Conservation (phyloP, 2,888 invertebrate species). For the Andrena flavipes region DNA sequence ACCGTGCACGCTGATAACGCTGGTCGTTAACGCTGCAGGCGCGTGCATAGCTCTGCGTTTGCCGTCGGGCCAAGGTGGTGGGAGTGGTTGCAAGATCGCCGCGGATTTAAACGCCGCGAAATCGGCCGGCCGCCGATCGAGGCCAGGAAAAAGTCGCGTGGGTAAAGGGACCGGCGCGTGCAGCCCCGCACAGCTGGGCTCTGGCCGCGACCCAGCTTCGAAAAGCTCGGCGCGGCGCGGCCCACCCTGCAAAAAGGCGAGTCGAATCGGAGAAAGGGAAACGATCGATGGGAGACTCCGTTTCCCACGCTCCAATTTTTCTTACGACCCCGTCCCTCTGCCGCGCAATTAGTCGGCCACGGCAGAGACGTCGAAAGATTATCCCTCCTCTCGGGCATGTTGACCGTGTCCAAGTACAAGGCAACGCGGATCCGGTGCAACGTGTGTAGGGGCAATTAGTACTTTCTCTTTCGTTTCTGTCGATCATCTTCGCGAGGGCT, state of each 20-base stretch:
- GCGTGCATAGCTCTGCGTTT: slow-evolving; percentile 23
- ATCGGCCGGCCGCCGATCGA: slow-evolving; percentile 1
- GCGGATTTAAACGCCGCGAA: slow-evolving; percentile 26
- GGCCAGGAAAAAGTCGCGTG: neutral
- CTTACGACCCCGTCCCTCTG: neutral
- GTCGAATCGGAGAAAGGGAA: slow-evolving; percentile 25
- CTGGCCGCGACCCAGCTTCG: neutral
- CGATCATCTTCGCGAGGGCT: slow-evolving; percentile 26
- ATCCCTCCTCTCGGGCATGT: slow-evolving; percentile 23
- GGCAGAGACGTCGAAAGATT: slow-evolving; percentile 38
- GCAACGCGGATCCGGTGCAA: slow-evolving; percentile 30
- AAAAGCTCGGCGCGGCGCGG: neutral
- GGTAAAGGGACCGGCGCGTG: neutral
- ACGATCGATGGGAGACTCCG: slow-evolving; percentile 24
- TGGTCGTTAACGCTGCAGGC: slow-evolving; percentile 29
- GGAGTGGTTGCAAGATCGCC: neutral
- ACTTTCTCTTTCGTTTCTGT: slow-evolving; percentile 61
- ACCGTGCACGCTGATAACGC: slow-evolving; percentile 48
- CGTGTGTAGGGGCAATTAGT: slow-evolving; percentile 38
- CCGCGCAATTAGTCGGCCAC: slow-evolving; percentile 48
- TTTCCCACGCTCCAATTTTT: slow-evolving; percentile 64
- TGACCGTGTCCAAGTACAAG: slow-evolving; percentile 43
- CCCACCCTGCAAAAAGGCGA: neutral
- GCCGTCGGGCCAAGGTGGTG: neutral
- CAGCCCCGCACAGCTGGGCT: neutral